A percentile compares a stretch with the other conserved stretches of the same genome.
Evolutionary conservation across 2,113 vertebrate species (phyloP).

Genomic region (Brachypteracias leptosomus): DNA sequence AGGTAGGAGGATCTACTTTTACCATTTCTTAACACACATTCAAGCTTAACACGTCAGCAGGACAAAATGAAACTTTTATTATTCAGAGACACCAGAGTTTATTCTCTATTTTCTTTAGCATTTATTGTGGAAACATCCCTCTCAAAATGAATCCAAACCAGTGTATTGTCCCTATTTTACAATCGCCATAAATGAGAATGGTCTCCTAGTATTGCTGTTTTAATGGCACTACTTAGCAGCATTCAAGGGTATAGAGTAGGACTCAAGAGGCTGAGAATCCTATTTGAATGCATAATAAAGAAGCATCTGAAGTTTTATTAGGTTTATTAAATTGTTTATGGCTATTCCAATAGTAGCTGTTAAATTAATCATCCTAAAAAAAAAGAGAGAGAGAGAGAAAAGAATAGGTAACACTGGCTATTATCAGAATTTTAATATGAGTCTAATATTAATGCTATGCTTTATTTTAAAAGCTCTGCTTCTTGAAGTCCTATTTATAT

Average conservation of each 20-base stretch:
- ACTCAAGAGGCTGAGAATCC: constrained; percentile 32
- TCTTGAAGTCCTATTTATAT: constrained; percentile 11
- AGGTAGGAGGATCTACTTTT: background rate
- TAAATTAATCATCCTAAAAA: constrained; percentile 47
- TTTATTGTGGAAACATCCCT: background rate
- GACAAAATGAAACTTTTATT: background rate
- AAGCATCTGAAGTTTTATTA: constrained; percentile 51
- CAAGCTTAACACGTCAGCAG: background rate
- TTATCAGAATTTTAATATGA: background rate
- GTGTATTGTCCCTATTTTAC: background rate
- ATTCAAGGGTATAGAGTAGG: constrained; percentile 38
- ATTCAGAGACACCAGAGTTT: background rate
- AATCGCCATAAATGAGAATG: constrained; percentile 1
- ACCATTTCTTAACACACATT: background rate
- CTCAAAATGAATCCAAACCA: background rate
- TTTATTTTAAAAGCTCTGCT: constrained; percentile 22
- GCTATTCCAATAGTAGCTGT: constrained; percentile 14
- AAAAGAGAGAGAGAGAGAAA: background rate
- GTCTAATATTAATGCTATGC: background rate
- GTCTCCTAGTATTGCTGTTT: background rate
- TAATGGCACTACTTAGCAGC: constrained; percentile 54
- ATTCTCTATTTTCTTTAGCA: background rate
- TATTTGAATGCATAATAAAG: constrained; percentile 58
- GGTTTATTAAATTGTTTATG: constrained; percentile 62
- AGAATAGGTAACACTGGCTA: background rate